These are phyloP conservation scores for Myotis davidii DNA, from an alignment of 2,113 vertebrate genomes.

Conservation along the genomic window DNA sequence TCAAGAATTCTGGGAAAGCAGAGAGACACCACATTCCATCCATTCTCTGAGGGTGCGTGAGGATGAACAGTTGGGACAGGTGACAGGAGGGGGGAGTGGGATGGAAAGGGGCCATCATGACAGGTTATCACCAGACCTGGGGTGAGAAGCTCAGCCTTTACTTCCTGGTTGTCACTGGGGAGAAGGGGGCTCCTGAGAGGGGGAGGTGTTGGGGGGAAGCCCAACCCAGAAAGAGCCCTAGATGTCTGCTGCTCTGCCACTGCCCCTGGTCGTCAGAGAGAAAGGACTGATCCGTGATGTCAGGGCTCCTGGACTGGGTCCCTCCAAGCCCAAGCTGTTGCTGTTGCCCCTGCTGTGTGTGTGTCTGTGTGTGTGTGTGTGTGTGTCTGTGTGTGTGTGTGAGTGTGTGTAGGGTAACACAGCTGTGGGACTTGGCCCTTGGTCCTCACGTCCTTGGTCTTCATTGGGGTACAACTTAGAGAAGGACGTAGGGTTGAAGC, in stretches of 20 bases:
- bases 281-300: neutral
- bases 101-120: neutral
- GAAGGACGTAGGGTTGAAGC: neutral
- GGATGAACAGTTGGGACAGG: neutral
- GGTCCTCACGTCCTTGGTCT: neutral
- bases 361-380: too few relatives aligned
- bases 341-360: neutral
- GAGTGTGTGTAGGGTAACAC: neutral
- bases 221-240: neutral
- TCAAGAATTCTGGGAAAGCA: neutral
- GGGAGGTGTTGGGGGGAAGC: neutral
- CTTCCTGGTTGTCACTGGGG: neutral
- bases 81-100: neutral
- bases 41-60: neutral
- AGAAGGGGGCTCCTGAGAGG: neutral
- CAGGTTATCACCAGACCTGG: neutral
- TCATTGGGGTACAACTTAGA: neutral
- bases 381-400: accelerated
- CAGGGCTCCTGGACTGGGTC: neutral
- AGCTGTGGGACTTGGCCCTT: neutral
- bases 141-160: neutral
- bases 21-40: neutral
- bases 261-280: neutral
- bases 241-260: neutral
- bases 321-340: neutral